Percentiles rank a stretch among this genome's conserved stretches.
These are phyloP conservation scores for Acipenser ruthenus DNA, from an alignment of 2,797 vertebrate genomes.

Conservation along the genomic window DNA sequence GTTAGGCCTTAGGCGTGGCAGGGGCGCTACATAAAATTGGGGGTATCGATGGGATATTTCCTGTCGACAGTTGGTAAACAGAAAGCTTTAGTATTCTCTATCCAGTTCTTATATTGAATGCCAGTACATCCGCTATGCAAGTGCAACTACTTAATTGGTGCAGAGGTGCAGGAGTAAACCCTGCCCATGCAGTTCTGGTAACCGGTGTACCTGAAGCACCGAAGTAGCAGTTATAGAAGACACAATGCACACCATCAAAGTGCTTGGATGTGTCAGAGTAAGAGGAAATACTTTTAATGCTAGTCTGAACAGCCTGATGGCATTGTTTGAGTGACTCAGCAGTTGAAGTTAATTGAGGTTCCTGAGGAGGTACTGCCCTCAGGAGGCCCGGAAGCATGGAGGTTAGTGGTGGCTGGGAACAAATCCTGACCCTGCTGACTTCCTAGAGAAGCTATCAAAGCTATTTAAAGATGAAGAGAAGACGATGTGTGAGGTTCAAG, in stretches of 20 bases:
- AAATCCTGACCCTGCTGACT: background rate
- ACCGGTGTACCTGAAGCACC: background rate
- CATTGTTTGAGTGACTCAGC: no score
- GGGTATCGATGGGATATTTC: no score
- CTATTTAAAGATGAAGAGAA: background rate
- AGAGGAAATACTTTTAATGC: background rate
- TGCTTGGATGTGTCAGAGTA: background rate
- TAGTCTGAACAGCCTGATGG: no score
- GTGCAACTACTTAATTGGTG: background rate
- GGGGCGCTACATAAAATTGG: no score
- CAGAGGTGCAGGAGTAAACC: background rate
- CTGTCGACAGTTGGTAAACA: no score
- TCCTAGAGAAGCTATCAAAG: background rate
- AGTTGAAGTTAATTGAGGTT: no score
- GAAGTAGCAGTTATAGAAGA: background rate
- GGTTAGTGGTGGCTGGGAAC: background rate
- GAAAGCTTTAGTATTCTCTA: no score
- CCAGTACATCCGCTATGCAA: background rate
- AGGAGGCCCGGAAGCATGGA: background rate
- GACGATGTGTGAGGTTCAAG: constrained; percentile 2
- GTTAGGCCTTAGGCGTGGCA: no score
- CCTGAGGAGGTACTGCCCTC: no score
- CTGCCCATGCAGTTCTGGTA: background rate
- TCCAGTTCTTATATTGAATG: no score
- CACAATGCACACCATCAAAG: background rate